Percentiles rank a stretch among this genome's conserved stretches.
These are phyloP conservation scores for Numida meleagris DNA, from an alignment of 2,113 vertebrate species.

Conservation along the genomic window DNA sequence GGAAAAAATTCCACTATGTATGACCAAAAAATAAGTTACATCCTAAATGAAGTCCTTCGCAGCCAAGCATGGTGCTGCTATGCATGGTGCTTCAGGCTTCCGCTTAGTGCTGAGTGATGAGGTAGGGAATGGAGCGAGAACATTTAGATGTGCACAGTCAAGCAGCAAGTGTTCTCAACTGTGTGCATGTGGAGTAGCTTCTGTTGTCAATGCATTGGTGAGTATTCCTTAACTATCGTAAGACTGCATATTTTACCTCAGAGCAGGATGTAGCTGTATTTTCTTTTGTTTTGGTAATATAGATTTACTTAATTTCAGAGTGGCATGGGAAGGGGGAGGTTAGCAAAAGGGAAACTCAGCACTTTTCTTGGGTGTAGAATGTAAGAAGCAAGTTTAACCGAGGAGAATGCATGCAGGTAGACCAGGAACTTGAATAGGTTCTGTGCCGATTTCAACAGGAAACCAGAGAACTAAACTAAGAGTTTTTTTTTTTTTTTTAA, in stretches of 20 bases:
- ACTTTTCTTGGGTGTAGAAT: not conserved
- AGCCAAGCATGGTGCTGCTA: constrained; percentile 12
- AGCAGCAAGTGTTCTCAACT: constrained; percentile 30
- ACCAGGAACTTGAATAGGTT: not conserved
- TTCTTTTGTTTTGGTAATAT: not conserved
- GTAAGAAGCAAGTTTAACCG: constrained; percentile 42
- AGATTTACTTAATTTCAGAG: not conserved
- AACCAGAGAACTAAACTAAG: not conserved
- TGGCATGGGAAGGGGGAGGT: not conserved
- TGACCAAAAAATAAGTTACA: constrained; percentile 29
- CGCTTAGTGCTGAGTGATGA: not conserved
- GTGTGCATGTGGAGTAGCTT: not conserved
- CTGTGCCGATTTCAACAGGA: not conserved
- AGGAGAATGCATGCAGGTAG: not conserved
- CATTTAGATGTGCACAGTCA: constrained; percentile 30
- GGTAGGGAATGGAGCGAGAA: not conserved
- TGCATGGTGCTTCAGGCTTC: constrained; percentile 14
- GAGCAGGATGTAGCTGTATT: not conserved
- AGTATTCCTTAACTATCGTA: not conserved
- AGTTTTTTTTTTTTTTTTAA: too few species aligned
- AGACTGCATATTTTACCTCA: not conserved
- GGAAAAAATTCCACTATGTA: not conserved
- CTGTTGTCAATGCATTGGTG: not conserved
- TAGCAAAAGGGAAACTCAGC: not conserved
- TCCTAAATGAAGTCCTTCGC: constrained; percentile 3